Evolutionary conservation across 2,797 vertebrate genomes (phyloP).

Genomic region (Morus bassanus): DNA sequence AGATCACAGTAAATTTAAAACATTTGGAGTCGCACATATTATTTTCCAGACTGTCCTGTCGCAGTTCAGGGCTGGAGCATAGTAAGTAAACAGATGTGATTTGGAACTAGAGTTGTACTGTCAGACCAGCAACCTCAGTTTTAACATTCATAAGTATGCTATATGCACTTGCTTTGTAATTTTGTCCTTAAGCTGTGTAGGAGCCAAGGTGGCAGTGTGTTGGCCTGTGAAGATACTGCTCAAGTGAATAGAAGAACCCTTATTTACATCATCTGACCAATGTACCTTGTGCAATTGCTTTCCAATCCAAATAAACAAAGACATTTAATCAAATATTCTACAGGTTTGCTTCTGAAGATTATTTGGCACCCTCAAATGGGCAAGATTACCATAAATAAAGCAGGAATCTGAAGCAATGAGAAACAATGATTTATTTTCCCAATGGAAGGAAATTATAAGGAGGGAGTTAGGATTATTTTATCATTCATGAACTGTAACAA

Average conservation of each 20-base stretch:
- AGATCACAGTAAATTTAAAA: slow-evolving; percentile 49
- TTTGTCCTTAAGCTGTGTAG: neutral
- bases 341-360: neutral
- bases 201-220: rapidly evolving
- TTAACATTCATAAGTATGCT: neutral
- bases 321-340: neutral
- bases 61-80: neutral
- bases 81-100: slow-evolving; percentile 18
- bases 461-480: neutral
- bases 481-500: neutral
- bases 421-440: neutral
- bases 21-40: slow-evolving; percentile 29
- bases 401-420: neutral
- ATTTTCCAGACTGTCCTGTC: slow-evolving; percentile 43
- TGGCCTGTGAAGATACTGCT: neutral
- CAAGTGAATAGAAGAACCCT: neutral
- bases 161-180: neutral
- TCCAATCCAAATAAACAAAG: neutral
- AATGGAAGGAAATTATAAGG: neutral
- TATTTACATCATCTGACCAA: neutral
- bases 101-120: neutral
- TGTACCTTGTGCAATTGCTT: neutral
- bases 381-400: neutral
- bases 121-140: neutral
- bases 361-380: neutral